Evolutionary conservation across 2,797 vertebrate species (phyloP).

Genomic region (Poecilia gillii): DNA sequence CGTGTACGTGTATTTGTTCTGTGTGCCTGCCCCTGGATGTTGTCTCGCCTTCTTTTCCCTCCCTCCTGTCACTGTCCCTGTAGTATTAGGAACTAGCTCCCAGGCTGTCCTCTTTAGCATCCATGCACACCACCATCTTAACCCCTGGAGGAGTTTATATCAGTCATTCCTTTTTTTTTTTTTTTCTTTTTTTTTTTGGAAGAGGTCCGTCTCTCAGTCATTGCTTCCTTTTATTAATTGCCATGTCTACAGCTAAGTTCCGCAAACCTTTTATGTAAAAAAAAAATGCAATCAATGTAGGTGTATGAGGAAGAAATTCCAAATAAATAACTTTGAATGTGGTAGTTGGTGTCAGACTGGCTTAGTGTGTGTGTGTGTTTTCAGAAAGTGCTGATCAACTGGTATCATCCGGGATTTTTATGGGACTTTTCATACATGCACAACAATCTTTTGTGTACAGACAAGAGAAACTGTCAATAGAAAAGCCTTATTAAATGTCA

Average conservation of each 20-base stretch:
- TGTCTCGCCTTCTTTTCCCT: slow-evolving; percentile 65
- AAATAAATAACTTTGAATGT: background rate
- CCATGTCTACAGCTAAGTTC: slow-evolving; percentile 37
- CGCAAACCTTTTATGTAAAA: slow-evolving; percentile 19
- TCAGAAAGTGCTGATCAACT: background rate
- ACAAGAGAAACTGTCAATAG: background rate
- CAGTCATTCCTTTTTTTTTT: slow-evolving; percentile 65
- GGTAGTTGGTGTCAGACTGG: background rate
- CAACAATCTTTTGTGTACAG: background rate
- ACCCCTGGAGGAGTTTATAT: slow-evolving; percentile 73
- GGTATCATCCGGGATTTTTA: background rate
- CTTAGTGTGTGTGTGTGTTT: background rate
- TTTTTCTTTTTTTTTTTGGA: slow-evolving; percentile 23
- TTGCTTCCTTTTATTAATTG: slow-evolving; percentile 66
- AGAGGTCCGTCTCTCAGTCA: slow-evolving; percentile 60
- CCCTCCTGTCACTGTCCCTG: slow-evolving; percentile 68
- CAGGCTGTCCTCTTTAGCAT: slow-evolving; percentile 76
- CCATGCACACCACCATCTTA: slow-evolving; percentile 75
- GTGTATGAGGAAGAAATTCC: background rate
- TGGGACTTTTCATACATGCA: background rate
- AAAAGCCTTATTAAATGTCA: background rate
- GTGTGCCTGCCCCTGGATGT: slow-evolving; percentile 75
- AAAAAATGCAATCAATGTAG: background rate
- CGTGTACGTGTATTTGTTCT: slow-evolving; percentile 54
- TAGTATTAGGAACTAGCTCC: slow-evolving; percentile 76